Evolutionary conservation across 2,888 invertebrate genomes (phyloP), one percentile per base, ranked within the genome.

Genomic region (Hirtodrosophila histrioides): DNA sequence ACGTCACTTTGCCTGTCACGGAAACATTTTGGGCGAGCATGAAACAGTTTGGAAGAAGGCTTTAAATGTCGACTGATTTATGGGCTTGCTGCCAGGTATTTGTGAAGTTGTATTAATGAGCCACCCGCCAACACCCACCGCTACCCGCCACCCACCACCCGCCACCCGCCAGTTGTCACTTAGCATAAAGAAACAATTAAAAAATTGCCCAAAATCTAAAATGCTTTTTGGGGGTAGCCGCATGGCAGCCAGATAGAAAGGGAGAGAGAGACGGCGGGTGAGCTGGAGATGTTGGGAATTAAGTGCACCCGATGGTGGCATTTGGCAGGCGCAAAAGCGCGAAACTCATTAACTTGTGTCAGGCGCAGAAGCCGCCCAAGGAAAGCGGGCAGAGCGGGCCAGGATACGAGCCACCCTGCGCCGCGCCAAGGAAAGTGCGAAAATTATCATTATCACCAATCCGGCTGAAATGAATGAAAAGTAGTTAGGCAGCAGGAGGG

Each of bases 151-250:
- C 23, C 12, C 37, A 4, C 9, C 11, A 36, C 11, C 50, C 23
- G 23, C 27, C 23, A 5, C n/a, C 45, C 57, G 12, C 36, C 64
- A 66, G 75, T 72, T 83, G 87, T 73, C 87, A 80, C 88, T 89
- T 89, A 85, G 80, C 89, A 89, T 89, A 89, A 89, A 89, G 89
- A 88, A 90, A 87, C 89, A 89, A 90, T 90, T 90, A 90, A 88
- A 84, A 77, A 85, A 82, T 71, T 80, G 81, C 70, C 78, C 70
- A 77, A 83, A 84, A 78, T 71, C 81, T 69, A 69, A 84, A 84
- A 86, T 71, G 74, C 74, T 75, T 82, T 68, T 83, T 86, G 78
- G 77, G 85, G 87, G 78, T 81, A 89, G 90, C 89, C 90, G 75
- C 89, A 89, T 69, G 76, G 84, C 89, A 51, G 54, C 43, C 43